phyloP scores from a whole-genome alignment of 2,113 vertebrate genomes.

The Uropsilus gracilis region DNA sequence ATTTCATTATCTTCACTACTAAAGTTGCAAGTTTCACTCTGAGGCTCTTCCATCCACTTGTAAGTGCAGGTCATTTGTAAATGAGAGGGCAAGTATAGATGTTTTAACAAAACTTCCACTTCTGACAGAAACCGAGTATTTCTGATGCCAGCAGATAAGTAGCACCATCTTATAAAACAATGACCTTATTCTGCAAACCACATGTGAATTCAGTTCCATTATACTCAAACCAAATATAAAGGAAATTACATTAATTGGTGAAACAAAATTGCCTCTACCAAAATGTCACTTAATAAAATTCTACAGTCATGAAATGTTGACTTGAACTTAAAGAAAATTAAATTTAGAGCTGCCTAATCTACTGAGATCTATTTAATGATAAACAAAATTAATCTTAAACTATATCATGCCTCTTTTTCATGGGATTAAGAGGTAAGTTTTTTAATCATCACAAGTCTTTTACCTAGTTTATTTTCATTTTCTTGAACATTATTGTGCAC shows the following conservation, averaged over 20 bases:
- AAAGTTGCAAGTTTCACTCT: background rate
- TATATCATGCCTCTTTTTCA: background rate
- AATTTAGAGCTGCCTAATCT: background rate
- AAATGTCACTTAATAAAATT: conserved; percentile 29
- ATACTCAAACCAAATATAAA: conserved; percentile 8
- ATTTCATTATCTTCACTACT: background rate
- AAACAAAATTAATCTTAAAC: conserved; percentile 22
- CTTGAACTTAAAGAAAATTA: conserved; percentile 9
- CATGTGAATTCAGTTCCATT: background rate
- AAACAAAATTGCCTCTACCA: background rate
- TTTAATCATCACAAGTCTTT: conserved; percentile 12
- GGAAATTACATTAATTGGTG: conserved; percentile 4
- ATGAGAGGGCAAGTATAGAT: background rate
- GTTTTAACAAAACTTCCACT: conserved; percentile 28
- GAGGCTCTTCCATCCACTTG: background rate
- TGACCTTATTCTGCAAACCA: background rate
- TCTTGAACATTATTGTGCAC: background rate
- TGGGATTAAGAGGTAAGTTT: background rate
- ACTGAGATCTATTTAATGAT: background rate
- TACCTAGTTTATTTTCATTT: conserved; percentile 17
- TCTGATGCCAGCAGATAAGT: background rate
- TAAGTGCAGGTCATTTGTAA: background rate
- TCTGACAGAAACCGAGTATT: background rate
- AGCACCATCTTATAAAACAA: conserved; percentile 2
- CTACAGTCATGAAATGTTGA: background rate